Conservation (phyloP, 2,888 invertebrate genomes). For the Andrena marginata region DNA sequence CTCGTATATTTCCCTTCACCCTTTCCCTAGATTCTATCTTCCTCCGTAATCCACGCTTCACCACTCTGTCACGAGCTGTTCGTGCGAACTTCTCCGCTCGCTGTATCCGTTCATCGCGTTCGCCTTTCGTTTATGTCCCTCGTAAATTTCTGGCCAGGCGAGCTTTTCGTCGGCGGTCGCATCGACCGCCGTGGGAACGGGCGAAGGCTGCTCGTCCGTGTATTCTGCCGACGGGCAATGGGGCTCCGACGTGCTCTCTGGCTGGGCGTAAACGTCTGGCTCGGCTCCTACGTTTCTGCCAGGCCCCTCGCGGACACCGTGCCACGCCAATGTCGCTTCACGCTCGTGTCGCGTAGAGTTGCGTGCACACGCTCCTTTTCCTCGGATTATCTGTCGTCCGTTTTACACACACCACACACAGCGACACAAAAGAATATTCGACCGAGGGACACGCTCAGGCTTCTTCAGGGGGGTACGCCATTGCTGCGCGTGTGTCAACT, state of each 20-base stretch:
- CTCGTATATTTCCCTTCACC: neutral
- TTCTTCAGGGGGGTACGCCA: conserved; percentile 55
- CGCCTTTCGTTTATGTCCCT: neutral
- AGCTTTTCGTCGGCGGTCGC: neutral
- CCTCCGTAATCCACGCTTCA: conserved; percentile 49
- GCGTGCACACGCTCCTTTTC: conserved; percentile 5
- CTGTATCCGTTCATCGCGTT: conserved; percentile 31
- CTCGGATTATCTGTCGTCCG: conserved; percentile 8
- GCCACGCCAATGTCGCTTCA: conserved; percentile 12
- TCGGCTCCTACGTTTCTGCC: conserved; percentile 20
- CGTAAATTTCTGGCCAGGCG: neutral
- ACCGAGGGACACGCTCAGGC: conserved; percentile 51
- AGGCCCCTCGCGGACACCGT: neutral
- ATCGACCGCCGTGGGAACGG: conserved; percentile 26
- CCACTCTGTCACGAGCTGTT: conserved; percentile 48
- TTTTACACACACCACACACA: conserved; percentile 45
- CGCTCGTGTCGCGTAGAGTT: neutral
- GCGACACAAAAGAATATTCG: conserved; percentile 44
- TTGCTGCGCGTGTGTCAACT: conserved; percentile 65
- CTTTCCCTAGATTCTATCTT: neutral
- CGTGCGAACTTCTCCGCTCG: conserved; percentile 36
- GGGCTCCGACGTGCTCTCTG: conserved; percentile 14
- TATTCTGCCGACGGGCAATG: neutral
- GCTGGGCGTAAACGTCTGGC: conserved; percentile 52
- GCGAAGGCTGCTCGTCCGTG: neutral